Evolutionary conservation across 2,888 invertebrate species (phyloP), one percentile per base, ranked within the genome.

Genomic region (Copidosoma aretas): DNA sequence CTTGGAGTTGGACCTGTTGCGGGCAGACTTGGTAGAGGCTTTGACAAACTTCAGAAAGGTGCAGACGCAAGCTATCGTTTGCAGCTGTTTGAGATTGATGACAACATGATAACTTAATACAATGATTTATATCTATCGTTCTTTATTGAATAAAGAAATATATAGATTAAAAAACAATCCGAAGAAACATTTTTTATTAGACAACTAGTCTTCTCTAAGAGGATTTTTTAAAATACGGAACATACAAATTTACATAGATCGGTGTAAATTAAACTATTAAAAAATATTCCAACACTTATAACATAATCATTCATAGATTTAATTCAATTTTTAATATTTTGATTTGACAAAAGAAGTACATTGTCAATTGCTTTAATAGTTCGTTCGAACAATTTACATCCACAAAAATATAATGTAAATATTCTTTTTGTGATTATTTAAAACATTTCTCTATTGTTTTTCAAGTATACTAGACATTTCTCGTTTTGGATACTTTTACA

Each of bases 121-220:
- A 32, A 32, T 17, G 10, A 51, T 51, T 60, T 24, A 43, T 39
- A 53, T 10, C 4, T 41, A 25, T 64, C 22, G 60, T 21, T 58
- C 64, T 68, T 61, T 64, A 69, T 65, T 68, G 22, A 51, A 53
- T 69, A 65, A 62, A 69, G 21, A 65, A 62, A 63, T 70, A 8
- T 32, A 46, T 46, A 70, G 41, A 56, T 64, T 56, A 17, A 64
- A 60, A 60, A 66, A 64, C 60, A 65, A 66, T 70, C 39, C 60
- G 56, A 63, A 63, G 41, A 60, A 66, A 56, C 32, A 32, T 8
- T 57, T 39, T 12, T 58, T 24, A 39, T 41, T 41, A 64, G 61
- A 19, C 14, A 53, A 56, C 46, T 58, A 67, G 10, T 25, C 49
- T 51, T 25, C 3, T 59, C 53, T 56, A 62, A 24, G 58, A 53